Evolutionary conservation across 2,888 invertebrate species (phyloP).

Genomic region (Pyrgus malvae): DNA sequence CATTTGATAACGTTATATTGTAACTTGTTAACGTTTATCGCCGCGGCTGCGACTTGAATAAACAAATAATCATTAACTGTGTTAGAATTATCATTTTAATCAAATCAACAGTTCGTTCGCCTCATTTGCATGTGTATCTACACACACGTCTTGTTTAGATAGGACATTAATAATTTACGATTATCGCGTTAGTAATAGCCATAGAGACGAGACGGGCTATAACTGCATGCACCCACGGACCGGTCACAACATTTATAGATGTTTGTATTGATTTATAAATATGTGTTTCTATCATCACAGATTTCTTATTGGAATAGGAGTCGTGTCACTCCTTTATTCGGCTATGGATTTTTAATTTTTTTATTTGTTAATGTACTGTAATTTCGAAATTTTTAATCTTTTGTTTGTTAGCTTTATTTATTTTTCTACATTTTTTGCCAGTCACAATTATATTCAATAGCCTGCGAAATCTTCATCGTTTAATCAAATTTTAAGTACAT

Average conservation of each 20-base stretch:
- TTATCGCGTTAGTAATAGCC: constrained; percentile 53
- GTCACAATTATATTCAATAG: too few species aligned
- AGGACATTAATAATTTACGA: constrained; percentile 57
- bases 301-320: not conserved
- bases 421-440: too few species aligned
- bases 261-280: constrained; percentile 7
- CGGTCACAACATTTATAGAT: constrained; percentile 18
- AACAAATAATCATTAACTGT: constrained; percentile 68
- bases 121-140: constrained; percentile 56
- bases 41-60: constrained; percentile 60
- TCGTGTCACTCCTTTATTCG: too few species aligned
- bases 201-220: constrained; percentile 35
- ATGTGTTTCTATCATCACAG: not conserved
- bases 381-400: too few species aligned
- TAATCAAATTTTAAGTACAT: too few species aligned
- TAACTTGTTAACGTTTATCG: constrained; percentile 61
- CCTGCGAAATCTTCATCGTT: too few species aligned
- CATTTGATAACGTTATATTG: constrained; percentile 32
- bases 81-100: constrained; percentile 72
- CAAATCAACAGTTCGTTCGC: constrained; percentile 46
- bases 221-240: constrained; percentile 16
- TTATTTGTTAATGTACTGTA: too few species aligned
- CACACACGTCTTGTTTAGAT: constrained; percentile 53
- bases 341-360: too few species aligned
- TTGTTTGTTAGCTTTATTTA: too few species aligned